A percentile compares a stretch with the other conserved stretches of the same genome.
Conservation (phyloP, 2,888 invertebrate genomes). For the Chloroclystis v-ata region DNA sequence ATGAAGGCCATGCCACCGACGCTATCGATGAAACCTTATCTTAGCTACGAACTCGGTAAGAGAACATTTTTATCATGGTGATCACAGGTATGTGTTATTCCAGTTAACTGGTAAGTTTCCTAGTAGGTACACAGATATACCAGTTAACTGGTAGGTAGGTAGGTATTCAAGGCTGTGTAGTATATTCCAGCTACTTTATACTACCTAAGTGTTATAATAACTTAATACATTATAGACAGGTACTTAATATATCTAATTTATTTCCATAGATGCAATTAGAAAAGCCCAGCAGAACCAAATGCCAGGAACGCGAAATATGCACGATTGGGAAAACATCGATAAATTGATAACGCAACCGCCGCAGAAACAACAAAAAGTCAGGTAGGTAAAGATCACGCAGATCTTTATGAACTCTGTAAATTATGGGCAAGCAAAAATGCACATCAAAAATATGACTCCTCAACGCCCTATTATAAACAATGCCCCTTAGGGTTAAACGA, state of each 20-base stretch:
- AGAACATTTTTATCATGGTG: background rate
- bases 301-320: slow-evolving; percentile 62
- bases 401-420: background rate
- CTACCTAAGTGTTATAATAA: too few species aligned
- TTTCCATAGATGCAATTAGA: slow-evolving; percentile 56
- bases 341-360: slow-evolving; percentile 49
- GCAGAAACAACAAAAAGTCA: slow-evolving; percentile 48
- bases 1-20: slow-evolving; percentile 75
- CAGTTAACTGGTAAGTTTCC: too few species aligned
- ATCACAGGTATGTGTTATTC: too few species aligned
- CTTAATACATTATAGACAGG: too few species aligned
- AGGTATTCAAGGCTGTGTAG: too few species aligned
- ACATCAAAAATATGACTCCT: too few species aligned
- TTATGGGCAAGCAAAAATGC: too few species aligned
- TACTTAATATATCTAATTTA: background rate
- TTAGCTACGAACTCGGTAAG: slow-evolving; percentile 84
- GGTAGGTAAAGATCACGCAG: slow-evolving; percentile 33
- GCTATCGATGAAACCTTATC: slow-evolving; percentile 82
- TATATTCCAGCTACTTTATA: too few species aligned
- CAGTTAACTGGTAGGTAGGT: too few species aligned
- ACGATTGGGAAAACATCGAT: slow-evolving; percentile 69
- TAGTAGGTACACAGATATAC: too few species aligned
- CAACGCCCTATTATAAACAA: too few species aligned
- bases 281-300: slow-evolving; percentile 57
- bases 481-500: too few species aligned